A percentile compares a stretch with the other conserved stretches of the same genome.
phyloP scores from a whole-genome alignment of 2,113 vertebrate genomes.

The Proteles cristata region DNA sequence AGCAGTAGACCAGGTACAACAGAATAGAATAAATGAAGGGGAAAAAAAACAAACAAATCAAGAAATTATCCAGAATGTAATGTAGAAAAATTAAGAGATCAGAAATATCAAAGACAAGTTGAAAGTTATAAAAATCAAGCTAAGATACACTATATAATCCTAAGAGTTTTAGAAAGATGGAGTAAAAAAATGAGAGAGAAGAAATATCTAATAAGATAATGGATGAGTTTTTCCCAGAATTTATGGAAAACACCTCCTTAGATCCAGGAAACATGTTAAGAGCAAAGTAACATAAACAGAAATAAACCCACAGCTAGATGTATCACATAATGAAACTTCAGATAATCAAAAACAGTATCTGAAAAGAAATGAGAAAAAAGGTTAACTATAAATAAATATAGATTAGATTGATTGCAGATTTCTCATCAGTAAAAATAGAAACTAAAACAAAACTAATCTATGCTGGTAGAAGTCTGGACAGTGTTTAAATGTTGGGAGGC shows the following conservation, averaged over 20 bases:
- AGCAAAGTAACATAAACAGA: slow-evolving; percentile 13
- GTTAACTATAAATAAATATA: slow-evolving; percentile 33
- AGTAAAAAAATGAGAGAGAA: neutral
- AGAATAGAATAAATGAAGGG: neutral
- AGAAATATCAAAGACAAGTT: slow-evolving; percentile 1
- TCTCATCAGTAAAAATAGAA: neutral
- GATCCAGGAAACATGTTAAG: neutral
- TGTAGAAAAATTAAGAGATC: neutral
- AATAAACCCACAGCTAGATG: neutral
- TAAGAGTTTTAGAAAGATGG: neutral
- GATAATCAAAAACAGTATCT: neutral
- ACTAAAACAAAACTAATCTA: neutral
- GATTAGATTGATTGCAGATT: neutral
- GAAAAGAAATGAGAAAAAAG: neutral
- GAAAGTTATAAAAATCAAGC: neutral
- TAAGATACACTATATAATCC: neutral
- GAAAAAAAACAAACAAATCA: neutral
- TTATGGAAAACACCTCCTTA: neutral
- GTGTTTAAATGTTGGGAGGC: neutral
- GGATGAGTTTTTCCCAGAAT: slow-evolving; percentile 2
- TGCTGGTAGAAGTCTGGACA: neutral
- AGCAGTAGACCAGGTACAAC: neutral
- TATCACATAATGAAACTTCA: neutral
- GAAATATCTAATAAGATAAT: neutral
- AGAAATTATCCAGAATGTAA: neutral